These are phyloP conservation scores for Scaptomyza polygonia DNA, from an alignment of 2,888 invertebrate genomes.

Conservation along the genomic window DNA sequence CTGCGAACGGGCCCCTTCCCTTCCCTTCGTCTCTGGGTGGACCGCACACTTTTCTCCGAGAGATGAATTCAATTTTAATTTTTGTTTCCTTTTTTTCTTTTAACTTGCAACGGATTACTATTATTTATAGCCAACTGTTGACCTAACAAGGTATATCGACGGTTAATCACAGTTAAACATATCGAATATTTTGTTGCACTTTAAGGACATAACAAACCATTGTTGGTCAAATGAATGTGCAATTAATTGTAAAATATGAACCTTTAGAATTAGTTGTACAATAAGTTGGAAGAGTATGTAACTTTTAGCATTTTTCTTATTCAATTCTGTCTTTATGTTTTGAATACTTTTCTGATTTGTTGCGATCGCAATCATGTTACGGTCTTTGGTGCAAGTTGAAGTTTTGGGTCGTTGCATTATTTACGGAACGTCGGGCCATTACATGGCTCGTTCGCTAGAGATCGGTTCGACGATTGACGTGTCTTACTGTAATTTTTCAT, in stretches of 20 bases:
- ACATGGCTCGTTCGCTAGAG: constrained; percentile 74
- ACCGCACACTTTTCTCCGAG: constrained; percentile 61
- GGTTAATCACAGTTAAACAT: background rate
- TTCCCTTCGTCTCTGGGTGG: constrained; percentile 58
- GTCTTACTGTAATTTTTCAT: constrained; percentile 79
- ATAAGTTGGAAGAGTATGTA: background rate
- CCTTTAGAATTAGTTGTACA: too few relatives aligned
- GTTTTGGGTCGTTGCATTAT: constrained; percentile 48
- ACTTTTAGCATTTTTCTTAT: background rate
- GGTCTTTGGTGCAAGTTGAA: constrained; percentile 35
- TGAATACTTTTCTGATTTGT: constrained; percentile 62
- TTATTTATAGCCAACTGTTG: background rate
- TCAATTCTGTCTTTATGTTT: constrained; percentile 7
- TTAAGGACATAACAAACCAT: too few relatives aligned
- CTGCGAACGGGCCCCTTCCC: constrained; percentile 60
- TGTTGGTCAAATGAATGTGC: too few relatives aligned
- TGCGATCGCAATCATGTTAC: constrained; percentile 72
- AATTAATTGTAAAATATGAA: too few relatives aligned
- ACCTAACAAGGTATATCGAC: background rate
- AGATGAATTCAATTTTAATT: constrained; percentile 56
- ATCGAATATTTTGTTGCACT: too few relatives aligned
- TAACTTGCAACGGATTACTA: background rate
- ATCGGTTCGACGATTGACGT: constrained; percentile 76
- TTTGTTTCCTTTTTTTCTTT: constrained; percentile 28
- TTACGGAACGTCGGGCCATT: constrained; percentile 65